A percentile compares a stretch with the other conserved stretches of the same genome.
phyloP scores from a whole-genome alignment of 2,797 vertebrate species.

The Nasua narica region DNA sequence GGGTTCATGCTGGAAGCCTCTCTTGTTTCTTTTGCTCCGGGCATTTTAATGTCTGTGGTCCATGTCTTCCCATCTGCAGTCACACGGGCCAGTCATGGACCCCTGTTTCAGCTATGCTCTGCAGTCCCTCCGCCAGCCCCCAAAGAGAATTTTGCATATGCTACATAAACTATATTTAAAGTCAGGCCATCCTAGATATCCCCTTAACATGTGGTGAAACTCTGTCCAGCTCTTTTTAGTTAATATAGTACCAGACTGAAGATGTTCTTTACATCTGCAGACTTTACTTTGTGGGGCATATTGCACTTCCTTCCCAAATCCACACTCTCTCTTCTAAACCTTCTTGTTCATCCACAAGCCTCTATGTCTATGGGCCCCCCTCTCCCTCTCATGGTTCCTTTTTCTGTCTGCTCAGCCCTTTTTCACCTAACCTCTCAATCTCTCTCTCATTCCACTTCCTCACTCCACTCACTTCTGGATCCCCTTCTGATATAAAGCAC shows the following conservation, averaged over 20 bases:
- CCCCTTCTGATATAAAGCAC: neutral
- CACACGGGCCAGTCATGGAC: neutral
- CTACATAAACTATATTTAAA: neutral
- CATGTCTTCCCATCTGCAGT: neutral
- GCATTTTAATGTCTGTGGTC: neutral
- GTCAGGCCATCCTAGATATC: neutral
- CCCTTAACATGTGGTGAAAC: neutral
- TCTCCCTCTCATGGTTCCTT: neutral
- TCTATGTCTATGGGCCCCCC: neutral
- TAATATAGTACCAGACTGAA: neutral
- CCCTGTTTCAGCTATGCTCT: neutral
- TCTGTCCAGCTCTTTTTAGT: neutral
- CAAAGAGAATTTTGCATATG: neutral
- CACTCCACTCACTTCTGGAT: neutral
- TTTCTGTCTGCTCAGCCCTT: neutral
- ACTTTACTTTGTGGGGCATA: neutral
- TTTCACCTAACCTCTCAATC: neutral
- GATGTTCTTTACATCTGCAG: neutral
- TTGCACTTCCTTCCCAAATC: neutral
- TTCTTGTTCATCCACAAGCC: neutral
- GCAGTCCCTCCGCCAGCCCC: neutral
- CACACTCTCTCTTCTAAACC: neutral
- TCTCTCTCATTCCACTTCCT: neutral
- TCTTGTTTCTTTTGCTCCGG: neutral
- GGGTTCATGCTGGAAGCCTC: neutral